Conservation (phyloP, 2,797 vertebrate genomes). For the Corythornis leucogaster region DNA sequence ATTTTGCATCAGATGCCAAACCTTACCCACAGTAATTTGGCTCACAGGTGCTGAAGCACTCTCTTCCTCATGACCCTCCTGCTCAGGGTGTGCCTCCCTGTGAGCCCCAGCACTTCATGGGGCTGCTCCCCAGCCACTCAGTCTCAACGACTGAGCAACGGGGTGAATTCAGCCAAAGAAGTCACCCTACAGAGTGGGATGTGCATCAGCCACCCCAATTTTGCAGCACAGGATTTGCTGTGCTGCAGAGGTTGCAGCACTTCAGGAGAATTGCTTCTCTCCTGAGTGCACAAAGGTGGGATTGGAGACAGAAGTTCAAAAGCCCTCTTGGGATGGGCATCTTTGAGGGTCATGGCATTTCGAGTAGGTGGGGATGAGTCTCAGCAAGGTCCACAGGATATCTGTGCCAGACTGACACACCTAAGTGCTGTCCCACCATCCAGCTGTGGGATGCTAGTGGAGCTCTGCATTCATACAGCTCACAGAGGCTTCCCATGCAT, state of each 20-base stretch:
- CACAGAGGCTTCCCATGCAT: not conserved
- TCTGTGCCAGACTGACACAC: rapidly evolving
- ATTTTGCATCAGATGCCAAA: not conserved
- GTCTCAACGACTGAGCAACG: slow-evolving; percentile 10
- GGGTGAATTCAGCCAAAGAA: not conserved
- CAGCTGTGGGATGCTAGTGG: not conserved
- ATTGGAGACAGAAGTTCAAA: not conserved
- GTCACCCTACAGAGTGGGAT: not conserved
- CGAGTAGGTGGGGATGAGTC: not conserved
- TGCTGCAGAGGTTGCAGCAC: not conserved
- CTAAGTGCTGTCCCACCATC: rapidly evolving
- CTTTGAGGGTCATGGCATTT: not conserved
- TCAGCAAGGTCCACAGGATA: not conserved
- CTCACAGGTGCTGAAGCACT: slow-evolving; percentile 21
- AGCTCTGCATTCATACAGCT: not conserved
- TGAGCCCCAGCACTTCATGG: not conserved
- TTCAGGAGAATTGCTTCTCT: not conserved
- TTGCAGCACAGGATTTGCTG: not conserved
- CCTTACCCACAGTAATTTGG: not conserved
- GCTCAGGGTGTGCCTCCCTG: not conserved
- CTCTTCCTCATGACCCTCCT: not conserved
- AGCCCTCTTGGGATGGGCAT: rapidly evolving
- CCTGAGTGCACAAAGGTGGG: rapidly evolving
- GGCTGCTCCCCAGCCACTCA: slow-evolving; percentile 1
- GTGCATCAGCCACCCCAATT: not conserved